These are phyloP conservation scores for Dioctria linearis DNA, from an alignment of 2,888 invertebrate genomes.

Conservation along the genomic window DNA sequence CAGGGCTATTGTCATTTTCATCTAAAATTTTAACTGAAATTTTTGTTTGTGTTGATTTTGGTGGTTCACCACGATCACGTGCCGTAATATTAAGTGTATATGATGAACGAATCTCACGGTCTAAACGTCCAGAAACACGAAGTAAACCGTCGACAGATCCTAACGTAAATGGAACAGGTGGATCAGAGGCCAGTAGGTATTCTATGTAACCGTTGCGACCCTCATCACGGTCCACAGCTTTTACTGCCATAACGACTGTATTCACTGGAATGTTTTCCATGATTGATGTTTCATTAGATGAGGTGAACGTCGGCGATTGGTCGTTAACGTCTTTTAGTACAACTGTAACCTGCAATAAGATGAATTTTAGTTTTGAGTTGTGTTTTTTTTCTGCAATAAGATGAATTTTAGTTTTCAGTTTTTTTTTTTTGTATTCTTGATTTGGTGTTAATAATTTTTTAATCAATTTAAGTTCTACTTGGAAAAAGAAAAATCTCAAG, in stretches of 20 bases:
- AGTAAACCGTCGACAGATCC: constrained; percentile 91
- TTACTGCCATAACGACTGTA: constrained; percentile 90
- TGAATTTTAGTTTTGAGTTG: constrained; percentile 53
- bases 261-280: constrained; percentile 89
- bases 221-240: constrained; percentile 91
- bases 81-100: constrained; percentile 87
- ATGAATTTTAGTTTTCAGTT: no score
- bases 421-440: no score
- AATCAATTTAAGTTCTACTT: no score
- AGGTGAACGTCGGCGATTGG: constrained; percentile 88
- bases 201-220: constrained; percentile 93
- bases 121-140: constrained; percentile 87
- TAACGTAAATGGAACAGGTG: constrained; percentile 82
- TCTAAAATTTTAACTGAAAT: constrained; percentile 84
- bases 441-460: no score
- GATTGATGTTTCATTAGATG: constrained; percentile 84
- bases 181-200: constrained; percentile 82
- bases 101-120: constrained; percentile 84
- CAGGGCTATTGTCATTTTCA: constrained; percentile 92
- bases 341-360: constrained; percentile 82
- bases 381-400: neutral
- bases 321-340: constrained; percentile 93
- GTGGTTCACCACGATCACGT: constrained; percentile 89
- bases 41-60: constrained; percentile 79
- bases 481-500: no score